phyloP scores from a whole-genome alignment of 2,888 invertebrate species.

The Apomyelois bistriatella region DNA sequence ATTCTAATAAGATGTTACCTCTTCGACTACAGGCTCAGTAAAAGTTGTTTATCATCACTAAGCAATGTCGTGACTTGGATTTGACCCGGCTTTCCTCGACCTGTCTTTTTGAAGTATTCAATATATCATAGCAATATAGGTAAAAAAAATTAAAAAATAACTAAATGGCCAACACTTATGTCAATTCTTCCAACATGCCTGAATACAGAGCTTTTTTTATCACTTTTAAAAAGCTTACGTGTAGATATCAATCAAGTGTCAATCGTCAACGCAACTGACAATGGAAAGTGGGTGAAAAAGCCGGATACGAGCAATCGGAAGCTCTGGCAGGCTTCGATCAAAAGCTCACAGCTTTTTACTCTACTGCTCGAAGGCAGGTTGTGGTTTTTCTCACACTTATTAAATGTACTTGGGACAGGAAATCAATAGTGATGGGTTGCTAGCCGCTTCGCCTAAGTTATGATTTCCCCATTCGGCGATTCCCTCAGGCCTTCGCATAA shows the following conservation, averaged over 20 bases:
- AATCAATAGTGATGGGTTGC: no score
- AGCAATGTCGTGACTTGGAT: neutral
- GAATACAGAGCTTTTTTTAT: neutral
- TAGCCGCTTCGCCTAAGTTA: no score
- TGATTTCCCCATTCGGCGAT: no score
- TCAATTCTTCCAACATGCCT: neutral
- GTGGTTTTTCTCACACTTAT: no score
- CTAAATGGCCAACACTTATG: no score
- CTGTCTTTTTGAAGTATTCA: neutral
- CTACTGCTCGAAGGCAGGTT: no score
- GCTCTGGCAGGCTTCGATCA: constrained; percentile 34
- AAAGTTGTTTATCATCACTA: neutral
- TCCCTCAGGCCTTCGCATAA: no score
- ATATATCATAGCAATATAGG: no score
- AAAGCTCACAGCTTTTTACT: constrained; percentile 14
- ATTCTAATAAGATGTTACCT: no score
- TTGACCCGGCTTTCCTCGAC: neutral
- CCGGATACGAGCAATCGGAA: constrained; percentile 34
- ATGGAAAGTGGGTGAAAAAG: constrained; percentile 35
- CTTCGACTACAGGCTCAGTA: neutral
- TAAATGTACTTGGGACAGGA: no score
- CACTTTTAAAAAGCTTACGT: neutral
- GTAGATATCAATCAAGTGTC: constrained; percentile 23
- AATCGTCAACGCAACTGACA: constrained; percentile 29
- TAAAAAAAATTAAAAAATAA: no score